Conservation (phyloP, 2,113 vertebrate genomes). For the Uria aalge region DNA sequence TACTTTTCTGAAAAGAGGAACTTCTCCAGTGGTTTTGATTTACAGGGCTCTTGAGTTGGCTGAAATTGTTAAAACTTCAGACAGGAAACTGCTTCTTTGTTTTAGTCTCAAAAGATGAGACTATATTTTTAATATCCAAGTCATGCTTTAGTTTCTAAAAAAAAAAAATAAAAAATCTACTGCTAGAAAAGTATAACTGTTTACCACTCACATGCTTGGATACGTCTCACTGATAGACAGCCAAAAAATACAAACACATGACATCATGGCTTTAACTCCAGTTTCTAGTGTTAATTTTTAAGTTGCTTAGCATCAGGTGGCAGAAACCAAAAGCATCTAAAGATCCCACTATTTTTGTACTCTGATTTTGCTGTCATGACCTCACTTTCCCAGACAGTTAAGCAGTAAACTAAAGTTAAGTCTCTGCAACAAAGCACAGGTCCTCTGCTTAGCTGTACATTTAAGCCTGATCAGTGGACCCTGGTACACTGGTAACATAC, state of each 20-base stretch:
- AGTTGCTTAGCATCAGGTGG: neutral
- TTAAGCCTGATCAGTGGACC: neutral
- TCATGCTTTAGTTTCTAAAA: neutral
- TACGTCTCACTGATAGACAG: neutral
- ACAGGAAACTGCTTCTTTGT: neutral
- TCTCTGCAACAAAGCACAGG: neutral
- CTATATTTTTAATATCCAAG: neutral
- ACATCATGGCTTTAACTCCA: neutral
- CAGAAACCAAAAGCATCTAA: neutral
- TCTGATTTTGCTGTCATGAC: neutral
- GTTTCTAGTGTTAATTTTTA: neutral
- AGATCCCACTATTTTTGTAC: neutral
- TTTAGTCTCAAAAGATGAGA: neutral
- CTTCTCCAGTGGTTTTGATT: constrained; percentile 16
- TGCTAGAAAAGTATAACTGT: neutral
- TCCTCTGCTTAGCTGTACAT: neutral
- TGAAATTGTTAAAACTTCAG: neutral
- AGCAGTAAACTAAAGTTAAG: neutral
- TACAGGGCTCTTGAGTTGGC: neutral
- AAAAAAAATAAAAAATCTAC: neutral
- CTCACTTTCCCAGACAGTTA: neutral
- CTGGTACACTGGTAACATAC: neutral
- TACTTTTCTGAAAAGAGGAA: neutral
- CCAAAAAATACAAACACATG: neutral
- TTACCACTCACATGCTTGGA: neutral